Percentiles rank a stretch among this genome's conserved stretches.
These are phyloP conservation scores for Temnothorax ravouxi DNA, from an alignment of 2,888 invertebrate species.

Conservation along the genomic window DNA sequence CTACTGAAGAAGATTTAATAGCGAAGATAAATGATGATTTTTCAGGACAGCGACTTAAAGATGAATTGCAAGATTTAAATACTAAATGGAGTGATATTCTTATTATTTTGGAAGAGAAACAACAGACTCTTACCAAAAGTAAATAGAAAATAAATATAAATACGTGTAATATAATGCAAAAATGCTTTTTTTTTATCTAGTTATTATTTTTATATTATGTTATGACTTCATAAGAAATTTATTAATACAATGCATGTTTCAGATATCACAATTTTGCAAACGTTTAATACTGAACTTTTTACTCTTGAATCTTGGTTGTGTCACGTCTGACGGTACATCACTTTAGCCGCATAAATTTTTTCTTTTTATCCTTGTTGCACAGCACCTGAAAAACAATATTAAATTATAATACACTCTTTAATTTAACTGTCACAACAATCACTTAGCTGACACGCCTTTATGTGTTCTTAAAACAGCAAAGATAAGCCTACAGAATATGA, in stretches of 20 bases:
- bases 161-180: slow-evolving; percentile 19
- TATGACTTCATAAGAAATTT: slow-evolving; percentile 16
- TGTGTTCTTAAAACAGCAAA: too few species aligned
- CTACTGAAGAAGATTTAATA: slow-evolving; percentile 86
- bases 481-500: too few species aligned
- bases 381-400: too few species aligned
- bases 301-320: slow-evolving; percentile 89
- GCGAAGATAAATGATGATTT: slow-evolving; percentile 82
- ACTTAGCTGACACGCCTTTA: too few species aligned
- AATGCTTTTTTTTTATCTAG: neutral
- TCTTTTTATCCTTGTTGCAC: too few species aligned
- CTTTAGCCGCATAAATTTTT: too few species aligned
- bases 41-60: slow-evolving; percentile 86
- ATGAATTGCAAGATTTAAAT: slow-evolving; percentile 89
- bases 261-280: slow-evolving; percentile 87
- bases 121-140: slow-evolving; percentile 88
- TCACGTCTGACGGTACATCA: too few species aligned
- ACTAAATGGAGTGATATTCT: slow-evolving; percentile 89
- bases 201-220: neutral
- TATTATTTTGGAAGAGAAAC: slow-evolving; percentile 89
- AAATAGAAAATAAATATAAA: slow-evolving; percentile 55
- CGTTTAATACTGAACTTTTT: slow-evolving; percentile 87
- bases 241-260: slow-evolving; percentile 54
- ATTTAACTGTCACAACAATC: too few species aligned
- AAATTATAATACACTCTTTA: too few species aligned